phyloP scores from a whole-genome alignment of 2,113 vertebrate species.

The Nesoenas mayeri region DNA sequence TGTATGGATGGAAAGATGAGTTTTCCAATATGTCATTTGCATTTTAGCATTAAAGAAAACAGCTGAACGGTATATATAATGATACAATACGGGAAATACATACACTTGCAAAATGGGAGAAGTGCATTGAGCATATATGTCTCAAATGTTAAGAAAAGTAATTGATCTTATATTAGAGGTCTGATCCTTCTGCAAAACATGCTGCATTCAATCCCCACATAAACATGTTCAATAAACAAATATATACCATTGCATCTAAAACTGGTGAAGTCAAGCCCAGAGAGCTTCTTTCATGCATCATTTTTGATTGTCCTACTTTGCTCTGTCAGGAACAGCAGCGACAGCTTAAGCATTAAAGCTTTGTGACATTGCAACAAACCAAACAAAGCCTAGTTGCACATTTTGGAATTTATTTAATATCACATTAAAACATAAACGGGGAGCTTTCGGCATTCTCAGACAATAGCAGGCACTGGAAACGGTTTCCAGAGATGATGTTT shows the following conservation, averaged over 20 bases:
- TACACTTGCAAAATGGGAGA: not conserved
- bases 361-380: conserved; percentile 25
- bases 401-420: conserved; percentile 18
- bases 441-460: not conserved
- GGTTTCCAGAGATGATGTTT: conserved; percentile 1
- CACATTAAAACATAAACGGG: not conserved
- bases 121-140: not conserved
- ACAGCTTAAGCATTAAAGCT: not conserved
- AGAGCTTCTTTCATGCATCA: conserved; percentile 13
- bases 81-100: not conserved
- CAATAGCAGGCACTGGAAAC: not conserved
- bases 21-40: not conserved
- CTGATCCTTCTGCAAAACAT: not conserved
- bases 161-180: not conserved
- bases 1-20: not conserved
- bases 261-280: not conserved
- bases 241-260: not conserved
- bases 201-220: not conserved
- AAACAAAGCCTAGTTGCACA: conserved; percentile 5
- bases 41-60: not conserved
- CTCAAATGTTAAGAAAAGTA: not conserved
- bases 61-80: not conserved
- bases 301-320: conserved; percentile 59
- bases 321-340: not conserved
- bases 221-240: not conserved